A percentile compares a stretch with the other conserved stretches of the same genome.
Evolutionary conservation across 2,113 vertebrate genomes (phyloP).

Genomic region (Chlorocebus sabaeus): DNA sequence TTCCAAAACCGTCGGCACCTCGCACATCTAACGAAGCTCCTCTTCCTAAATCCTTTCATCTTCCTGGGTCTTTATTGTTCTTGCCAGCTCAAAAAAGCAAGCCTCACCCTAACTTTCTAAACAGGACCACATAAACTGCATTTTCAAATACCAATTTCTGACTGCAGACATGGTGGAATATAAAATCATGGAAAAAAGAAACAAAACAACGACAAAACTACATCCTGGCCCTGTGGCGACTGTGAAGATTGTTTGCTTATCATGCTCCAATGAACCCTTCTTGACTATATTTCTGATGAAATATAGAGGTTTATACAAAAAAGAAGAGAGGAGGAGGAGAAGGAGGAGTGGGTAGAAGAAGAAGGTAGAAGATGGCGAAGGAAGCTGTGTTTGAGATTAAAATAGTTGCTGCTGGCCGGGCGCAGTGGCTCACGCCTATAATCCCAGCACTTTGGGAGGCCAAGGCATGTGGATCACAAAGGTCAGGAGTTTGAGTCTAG

Average conservation of each 20-base stretch:
- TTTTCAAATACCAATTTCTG: background rate
- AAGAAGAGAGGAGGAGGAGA: background rate
- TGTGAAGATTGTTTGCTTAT: background rate
- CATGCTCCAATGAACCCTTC: conserved; percentile 37
- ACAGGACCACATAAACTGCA: background rate
- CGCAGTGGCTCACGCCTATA: fast-evolving
- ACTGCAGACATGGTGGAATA: fast-evolving
- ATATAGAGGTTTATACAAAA: background rate
- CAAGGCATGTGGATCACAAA: background rate
- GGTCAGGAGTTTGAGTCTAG: background rate
- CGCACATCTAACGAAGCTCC: background rate
- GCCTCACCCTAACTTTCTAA: background rate
- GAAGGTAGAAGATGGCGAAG: background rate
- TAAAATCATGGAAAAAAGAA: background rate
- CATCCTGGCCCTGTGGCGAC: background rate
- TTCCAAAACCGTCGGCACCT: background rate
- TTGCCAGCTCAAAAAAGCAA: background rate
- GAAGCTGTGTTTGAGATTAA: background rate
- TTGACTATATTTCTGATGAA: conserved; percentile 13
- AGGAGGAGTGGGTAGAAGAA: background rate
- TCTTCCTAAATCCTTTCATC: conserved; percentile 1
- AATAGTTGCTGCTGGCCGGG: background rate
- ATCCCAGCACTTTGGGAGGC: background rate
- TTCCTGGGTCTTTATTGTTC: background rate
- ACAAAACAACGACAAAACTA: background rate